Conservation (phyloP, 2,888 invertebrate genomes). For the Schizotus pectinicornis region DNA sequence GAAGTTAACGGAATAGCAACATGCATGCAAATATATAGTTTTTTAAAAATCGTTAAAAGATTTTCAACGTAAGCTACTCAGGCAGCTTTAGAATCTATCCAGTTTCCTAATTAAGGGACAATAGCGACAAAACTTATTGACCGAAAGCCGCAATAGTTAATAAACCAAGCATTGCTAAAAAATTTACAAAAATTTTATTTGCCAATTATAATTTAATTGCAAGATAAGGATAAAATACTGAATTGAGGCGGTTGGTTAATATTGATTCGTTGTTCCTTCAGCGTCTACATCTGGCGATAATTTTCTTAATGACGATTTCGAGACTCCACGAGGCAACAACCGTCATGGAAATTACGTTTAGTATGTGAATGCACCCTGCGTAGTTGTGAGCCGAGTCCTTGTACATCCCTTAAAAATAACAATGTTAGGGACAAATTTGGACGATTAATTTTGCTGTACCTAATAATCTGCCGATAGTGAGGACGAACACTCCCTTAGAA, state of each 20-base stretch:
- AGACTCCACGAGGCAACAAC: slow-evolving; percentile 66
- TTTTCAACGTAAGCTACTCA: too few relatives aligned
- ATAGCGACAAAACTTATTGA: too few relatives aligned
- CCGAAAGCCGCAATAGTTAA: too few relatives aligned
- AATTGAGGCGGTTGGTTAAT: not conserved
- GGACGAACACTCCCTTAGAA: slow-evolving; percentile 71
- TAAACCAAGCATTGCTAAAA: too few relatives aligned
- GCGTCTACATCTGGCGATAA: not conserved
- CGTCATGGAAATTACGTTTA: slow-evolving; percentile 63
- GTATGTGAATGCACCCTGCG: slow-evolving; percentile 67
- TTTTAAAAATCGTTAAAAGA: too few relatives aligned
- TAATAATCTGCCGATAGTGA: slow-evolving; percentile 67
- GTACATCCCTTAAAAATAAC: slow-evolving; percentile 65
- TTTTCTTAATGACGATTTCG: slow-evolving; percentile 60
- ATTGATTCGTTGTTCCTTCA: not conserved
- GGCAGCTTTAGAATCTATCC: too few relatives aligned
- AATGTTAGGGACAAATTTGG: not conserved
- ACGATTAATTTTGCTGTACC: slow-evolving; percentile 42
- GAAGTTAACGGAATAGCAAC: too few relatives aligned
- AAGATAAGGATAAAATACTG: not conserved
- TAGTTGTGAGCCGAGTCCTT: slow-evolving; percentile 71
- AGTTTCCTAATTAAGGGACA: too few relatives aligned
- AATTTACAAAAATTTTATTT: too few relatives aligned
- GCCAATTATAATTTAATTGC: too few relatives aligned
- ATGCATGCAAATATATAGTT: too few relatives aligned